Conservation (phyloP, 2,797 vertebrate species). For the Gallinago nigripennis region DNA sequence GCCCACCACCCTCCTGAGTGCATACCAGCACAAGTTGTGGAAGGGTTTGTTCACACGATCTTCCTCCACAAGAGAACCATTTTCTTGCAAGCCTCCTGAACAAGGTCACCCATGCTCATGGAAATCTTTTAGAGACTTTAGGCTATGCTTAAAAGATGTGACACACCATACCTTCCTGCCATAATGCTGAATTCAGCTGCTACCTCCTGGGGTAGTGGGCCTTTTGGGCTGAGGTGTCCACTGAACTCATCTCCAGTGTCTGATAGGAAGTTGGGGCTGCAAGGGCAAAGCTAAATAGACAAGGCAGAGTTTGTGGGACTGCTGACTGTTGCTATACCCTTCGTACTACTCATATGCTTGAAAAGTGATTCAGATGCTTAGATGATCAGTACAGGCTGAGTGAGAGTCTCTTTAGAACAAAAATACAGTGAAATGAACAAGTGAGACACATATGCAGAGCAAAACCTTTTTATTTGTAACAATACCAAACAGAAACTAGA, state of each 20-base stretch:
- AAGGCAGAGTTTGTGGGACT: neutral
- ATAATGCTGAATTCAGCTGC: neutral
- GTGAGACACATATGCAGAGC: neutral
- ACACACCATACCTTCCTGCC: neutral
- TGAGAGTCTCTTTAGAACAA: neutral
- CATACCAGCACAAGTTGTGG: neutral
- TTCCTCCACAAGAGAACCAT: neutral
- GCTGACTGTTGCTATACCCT: neutral
- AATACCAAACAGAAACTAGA: neutral
- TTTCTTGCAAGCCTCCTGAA: neutral
- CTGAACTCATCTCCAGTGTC: neutral
- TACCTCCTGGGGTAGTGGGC: fast-evolving
- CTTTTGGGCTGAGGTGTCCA: neutral
- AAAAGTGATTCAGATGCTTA: neutral
- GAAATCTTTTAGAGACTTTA: neutral
- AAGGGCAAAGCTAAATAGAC: neutral
- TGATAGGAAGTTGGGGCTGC: neutral
- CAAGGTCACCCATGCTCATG: neutral
- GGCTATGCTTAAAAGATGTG: neutral
- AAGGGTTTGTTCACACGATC: neutral
- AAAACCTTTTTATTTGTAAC: neutral
- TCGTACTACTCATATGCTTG: neutral
- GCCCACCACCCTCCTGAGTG: neutral
- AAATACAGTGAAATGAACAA: constrained; percentile 3
- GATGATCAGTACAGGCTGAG: neutral